Base-by-base conservation (phyloP, 2,797 vertebrate genomes). In the Eutrigla gurnardus region DNA sequence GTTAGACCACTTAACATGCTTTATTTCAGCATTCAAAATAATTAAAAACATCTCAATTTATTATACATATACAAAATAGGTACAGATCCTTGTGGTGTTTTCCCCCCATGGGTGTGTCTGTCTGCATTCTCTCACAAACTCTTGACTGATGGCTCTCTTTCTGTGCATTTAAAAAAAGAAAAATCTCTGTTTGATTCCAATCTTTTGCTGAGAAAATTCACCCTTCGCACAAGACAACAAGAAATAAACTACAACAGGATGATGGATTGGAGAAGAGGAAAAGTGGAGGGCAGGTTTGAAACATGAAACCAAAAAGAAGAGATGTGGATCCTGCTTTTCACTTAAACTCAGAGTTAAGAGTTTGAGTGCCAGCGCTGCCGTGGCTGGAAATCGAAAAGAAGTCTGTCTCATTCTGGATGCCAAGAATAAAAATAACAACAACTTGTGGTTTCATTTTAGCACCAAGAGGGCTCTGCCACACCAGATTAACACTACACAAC, bases 21-120 rank as follows among this genome's bases (percentile, higher is more conserved):
- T 98, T 98, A 98, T 98, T 98, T 96, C 96, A 98, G 96, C 97
- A 96, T 96, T 96, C 96, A 97, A 96, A 96, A 98, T 97, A 97
- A 97, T 97, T 98, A 97, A 97, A 96, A 96, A 97, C 97, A 97
- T 97, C 97, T 97, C 96, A 97, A 97, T 96, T 97, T 97, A 96
- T 97, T 96, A 96, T 98, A 98, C 97, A 98, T 95, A 96, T 95
- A 98, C 96, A 98, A 96, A 97, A 96, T 96, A 97, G 96, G 96
- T 97, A 97, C 96, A 97, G 94, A 94, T 96, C 94, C 93, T 95
- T 92, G 95, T 96, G 90, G 86, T 89, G 93, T 93, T 94, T 87
- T 87, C 90, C 91, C 91, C 91, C 90, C 88, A 88, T 90, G 73
- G 86, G 89, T 94, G 89, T 93, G 91, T 94, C 93, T 94, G 92